Evolutionary conservation across 2,113 vertebrate species (phyloP).

Genomic region (Amblyornis subalaris): DNA sequence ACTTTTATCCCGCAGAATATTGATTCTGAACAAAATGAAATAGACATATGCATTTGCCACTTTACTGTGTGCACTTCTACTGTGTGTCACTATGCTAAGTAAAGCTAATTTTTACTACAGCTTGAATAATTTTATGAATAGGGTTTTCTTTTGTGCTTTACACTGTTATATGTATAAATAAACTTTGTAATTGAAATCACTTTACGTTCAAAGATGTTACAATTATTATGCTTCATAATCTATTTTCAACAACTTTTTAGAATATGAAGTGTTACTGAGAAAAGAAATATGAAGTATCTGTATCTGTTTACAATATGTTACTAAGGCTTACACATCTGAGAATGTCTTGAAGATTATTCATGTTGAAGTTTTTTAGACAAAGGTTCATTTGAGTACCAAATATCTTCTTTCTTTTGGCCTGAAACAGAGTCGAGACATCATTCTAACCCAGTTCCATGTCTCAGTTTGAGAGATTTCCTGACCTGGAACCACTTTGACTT

Average conservation of each 20-base stretch:
- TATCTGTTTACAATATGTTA: neutral
- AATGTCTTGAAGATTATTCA: neutral
- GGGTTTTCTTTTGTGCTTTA: neutral
- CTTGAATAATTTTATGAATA: neutral
- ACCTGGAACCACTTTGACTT: neutral
- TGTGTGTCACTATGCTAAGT: neutral
- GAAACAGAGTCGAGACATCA: neutral
- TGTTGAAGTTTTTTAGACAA: neutral
- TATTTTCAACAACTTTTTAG: neutral
- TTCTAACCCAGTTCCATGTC: neutral
- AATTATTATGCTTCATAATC: neutral
- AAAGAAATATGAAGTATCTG: neutral
- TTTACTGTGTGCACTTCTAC: neutral
- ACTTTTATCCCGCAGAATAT: neutral
- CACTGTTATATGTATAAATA: neutral
- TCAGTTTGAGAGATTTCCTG: neutral
- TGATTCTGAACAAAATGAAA: neutral
- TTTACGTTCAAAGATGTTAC: neutral
- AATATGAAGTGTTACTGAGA: neutral
- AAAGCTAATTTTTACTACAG: neutral
- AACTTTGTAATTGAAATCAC: neutral
- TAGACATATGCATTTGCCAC: neutral
- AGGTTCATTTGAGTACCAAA: neutral
- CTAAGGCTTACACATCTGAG: neutral
- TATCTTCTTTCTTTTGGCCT: neutral